Evolutionary conservation across 1,140 invertebrate species (phyloP).

Genomic region (Philopotamus ludificatus): DNA sequence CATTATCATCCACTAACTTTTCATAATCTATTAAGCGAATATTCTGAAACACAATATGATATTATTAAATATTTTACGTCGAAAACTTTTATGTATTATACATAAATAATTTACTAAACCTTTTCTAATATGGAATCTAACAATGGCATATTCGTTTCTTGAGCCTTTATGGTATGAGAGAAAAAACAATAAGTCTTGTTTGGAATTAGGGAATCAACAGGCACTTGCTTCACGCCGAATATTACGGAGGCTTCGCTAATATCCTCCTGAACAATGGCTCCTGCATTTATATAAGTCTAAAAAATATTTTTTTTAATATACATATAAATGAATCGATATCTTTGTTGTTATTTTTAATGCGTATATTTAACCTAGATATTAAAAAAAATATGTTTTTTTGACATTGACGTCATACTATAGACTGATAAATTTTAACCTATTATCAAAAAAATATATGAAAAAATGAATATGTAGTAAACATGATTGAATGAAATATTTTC

Average conservation of each 20-base stretch:
- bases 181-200: constrained; percentile 99
- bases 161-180: constrained; percentile 99
- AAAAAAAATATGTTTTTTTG: too few species aligned
- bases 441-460: too few species aligned
- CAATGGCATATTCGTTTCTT: constrained; percentile 96
- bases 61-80: too few species aligned
- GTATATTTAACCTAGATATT: too few species aligned
- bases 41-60: constrained; percentile 64
- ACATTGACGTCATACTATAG: too few species aligned
- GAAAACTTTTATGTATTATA: too few species aligned
- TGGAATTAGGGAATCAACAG: constrained; percentile 88
- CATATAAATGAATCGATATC: too few species aligned
- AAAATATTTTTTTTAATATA: too few species aligned
- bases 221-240: constrained; percentile 97
- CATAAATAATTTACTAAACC: too few species aligned
- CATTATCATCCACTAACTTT: constrained; percentile 85
- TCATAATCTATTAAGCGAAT: constrained; percentile 98
- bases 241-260: constrained; percentile 94
- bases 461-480: constrained; percentile 7
- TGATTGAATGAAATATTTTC: background rate
- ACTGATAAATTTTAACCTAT: too few species aligned
- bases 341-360: too few species aligned
- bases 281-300: constrained; percentile 82
- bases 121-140: constrained; percentile 94
- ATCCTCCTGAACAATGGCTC: constrained; percentile 93